Evolutionary conservation across 2,113 vertebrate species (phyloP), one percentile per base, ranked within the genome.

Genomic region (Ifrita kowaldi): DNA sequence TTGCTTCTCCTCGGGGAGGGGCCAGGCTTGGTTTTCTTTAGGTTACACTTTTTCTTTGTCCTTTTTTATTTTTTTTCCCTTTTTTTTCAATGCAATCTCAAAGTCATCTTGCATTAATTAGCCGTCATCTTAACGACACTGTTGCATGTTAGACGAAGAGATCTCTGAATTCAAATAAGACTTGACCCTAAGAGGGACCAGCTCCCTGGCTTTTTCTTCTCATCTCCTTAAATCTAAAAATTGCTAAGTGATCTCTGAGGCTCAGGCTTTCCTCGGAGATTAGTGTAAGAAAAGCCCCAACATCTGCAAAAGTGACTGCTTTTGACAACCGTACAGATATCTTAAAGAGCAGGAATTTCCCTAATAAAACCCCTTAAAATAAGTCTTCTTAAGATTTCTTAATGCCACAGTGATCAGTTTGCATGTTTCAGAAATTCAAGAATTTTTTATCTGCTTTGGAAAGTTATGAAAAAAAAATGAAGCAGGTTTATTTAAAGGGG

Each of bases 141-240:
- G 96, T 97, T 97, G 97, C 95, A 62, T 33, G 94, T 96, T 96
- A 96, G 95, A 81, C 90, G 64, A 95, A 95, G 95, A 97, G 97
- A 96, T 97, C 94, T 94, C 96, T 91, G 97, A 96, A 97, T 97
- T 97, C 96, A 97, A 97, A 98, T 97, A 92, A 96, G 97, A 96
- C 94, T 97, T 98, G 97, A 98, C 97, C 97, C 95, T 95, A 90
- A 96, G 95, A 97, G 92, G 96, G 97, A 97, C 94, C 93, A 97
- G 95, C 95, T 97, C 89, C 89, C 93, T 94, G 95, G 94, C 96
- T 98, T 97, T 97, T 97, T 98, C 96, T 97, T 97, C 97, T 98
- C 97, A 97, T 98, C 97, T 98, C 96, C 96, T 97, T 97, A 98
- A 98, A 98, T 97, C 97, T 97, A 98, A 98, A 98, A 98, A 98